phyloP scores from a whole-genome alignment of 2,113 vertebrate genomes.

The Promerops cafer region DNA sequence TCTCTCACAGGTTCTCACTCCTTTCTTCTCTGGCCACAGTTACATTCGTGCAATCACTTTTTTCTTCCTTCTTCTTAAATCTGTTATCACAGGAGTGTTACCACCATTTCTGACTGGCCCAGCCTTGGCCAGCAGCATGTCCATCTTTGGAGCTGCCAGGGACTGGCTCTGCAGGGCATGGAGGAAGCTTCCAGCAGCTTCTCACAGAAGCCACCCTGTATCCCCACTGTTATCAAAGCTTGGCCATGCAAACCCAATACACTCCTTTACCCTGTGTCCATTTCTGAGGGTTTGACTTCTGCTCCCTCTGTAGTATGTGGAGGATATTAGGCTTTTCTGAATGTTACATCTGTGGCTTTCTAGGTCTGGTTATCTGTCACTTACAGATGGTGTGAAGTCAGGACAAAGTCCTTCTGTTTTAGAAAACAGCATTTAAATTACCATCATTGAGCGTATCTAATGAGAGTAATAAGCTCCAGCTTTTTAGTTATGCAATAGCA shows the following conservation, averaged over 20 bases:
- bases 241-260: neutral
- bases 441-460: neutral
- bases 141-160: neutral
- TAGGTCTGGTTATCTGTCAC: neutral
- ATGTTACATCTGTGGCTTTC: neutral
- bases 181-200: neutral
- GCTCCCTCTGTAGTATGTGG: neutral
- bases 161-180: neutral
- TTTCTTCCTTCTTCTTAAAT: neutral
- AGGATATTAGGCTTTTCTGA: neutral
- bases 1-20: neutral
- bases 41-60: neutral
- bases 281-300: neutral
- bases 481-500: neutral
- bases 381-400: neutral
- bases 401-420: neutral
- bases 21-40: rapidly evolving
- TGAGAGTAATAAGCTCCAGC: neutral
- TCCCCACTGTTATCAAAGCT: neutral
- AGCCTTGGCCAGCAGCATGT: too few relatives aligned
- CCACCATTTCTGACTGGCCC: neutral
- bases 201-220: neutral
- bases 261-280: neutral
- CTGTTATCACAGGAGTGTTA: neutral
- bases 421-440: neutral